phyloP scores from a whole-genome alignment of 2,888 invertebrate species.

The Xestia sexstrigata region DNA sequence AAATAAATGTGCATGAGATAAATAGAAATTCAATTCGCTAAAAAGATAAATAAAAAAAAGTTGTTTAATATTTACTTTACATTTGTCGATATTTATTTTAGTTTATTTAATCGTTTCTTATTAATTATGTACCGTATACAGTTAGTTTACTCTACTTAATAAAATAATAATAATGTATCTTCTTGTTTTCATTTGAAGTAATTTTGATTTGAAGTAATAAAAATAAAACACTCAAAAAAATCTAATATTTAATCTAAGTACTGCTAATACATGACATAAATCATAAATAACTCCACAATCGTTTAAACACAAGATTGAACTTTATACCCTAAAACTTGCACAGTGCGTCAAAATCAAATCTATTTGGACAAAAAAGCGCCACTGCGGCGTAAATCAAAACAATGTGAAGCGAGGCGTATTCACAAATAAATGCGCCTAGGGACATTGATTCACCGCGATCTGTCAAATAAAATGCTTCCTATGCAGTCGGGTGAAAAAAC shows the following conservation, averaged over 20 bases:
- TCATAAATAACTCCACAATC: no score
- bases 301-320: background rate
- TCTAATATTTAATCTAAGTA: background rate
- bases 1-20: no score
- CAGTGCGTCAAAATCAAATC: constrained; percentile 56
- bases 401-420: constrained; percentile 81
- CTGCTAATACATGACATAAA: background rate
- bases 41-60: background rate
- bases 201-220: no score
- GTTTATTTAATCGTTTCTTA: no score
- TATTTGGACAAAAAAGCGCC: constrained; percentile 51
- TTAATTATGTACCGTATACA: no score
- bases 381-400: constrained; percentile 80
- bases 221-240: no score
- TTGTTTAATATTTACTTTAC: background rate
- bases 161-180: no score
- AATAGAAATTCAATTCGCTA: no score
- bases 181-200: no score
- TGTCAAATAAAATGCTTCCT: constrained; percentile 82
- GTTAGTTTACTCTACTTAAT: no score
- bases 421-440: constrained; percentile 87
- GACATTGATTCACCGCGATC: constrained; percentile 84
- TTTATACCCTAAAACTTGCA: constrained; percentile 15
- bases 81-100: background rate
- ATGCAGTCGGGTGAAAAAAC: constrained; percentile 72